Evolutionary conservation across 2,113 vertebrate species (phyloP).

Genomic region (Alaudala cheleensis): DNA sequence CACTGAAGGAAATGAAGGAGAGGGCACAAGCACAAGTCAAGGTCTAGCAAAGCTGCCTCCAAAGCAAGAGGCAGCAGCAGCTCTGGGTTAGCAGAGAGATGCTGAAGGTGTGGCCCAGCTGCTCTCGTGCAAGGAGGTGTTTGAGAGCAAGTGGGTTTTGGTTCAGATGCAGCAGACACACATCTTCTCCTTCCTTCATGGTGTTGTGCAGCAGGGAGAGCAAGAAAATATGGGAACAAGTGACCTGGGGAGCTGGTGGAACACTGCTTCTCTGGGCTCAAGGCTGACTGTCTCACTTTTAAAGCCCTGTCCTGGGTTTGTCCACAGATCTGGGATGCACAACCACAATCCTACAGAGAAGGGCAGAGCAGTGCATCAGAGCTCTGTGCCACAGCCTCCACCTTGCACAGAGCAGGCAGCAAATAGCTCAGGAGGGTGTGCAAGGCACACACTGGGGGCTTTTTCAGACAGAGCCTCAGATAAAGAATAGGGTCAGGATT

Average conservation of each 20-base stretch:
- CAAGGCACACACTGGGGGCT: neutral
- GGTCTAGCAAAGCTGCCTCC: neutral
- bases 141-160: neutral
- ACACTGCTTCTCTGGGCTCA: neutral
- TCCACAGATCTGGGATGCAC: neutral
- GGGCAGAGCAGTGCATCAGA: neutral
- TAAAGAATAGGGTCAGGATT: conserved; percentile 37
- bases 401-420: neutral
- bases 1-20: neutral
- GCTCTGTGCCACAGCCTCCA: neutral
- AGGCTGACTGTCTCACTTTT: accelerated
- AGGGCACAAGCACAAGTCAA: neutral
- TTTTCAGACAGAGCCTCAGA: neutral
- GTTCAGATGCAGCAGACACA: neutral
- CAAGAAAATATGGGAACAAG: neutral
- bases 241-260: neutral
- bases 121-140: neutral
- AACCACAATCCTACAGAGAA: neutral
- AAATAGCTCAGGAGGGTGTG: neutral
- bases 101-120: neutral
- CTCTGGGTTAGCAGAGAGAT: neutral
- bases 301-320: neutral
- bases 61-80: neutral
- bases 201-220: neutral
- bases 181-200: too few species aligned